A percentile compares a stretch with the other conserved stretches of the same genome.
phyloP scores from a whole-genome alignment of 2,113 vertebrate genomes.

The Oxyruncus cristatus region DNA sequence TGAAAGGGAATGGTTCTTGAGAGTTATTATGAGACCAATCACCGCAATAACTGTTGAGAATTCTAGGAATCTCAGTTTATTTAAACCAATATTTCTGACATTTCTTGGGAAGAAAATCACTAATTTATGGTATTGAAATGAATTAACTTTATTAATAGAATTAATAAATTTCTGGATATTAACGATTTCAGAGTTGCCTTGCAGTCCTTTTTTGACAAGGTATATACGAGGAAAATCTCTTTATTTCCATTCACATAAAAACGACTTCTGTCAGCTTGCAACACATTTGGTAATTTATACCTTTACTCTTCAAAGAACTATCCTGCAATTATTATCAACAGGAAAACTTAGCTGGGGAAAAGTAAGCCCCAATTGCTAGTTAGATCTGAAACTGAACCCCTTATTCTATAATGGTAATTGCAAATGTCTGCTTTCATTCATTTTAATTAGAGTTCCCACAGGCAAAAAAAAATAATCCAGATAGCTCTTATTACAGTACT shows the following conservation, averaged over 20 bases:
- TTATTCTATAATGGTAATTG: not conserved
- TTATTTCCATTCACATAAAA: not conserved
- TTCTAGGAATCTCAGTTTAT: not conserved
- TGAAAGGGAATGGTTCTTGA: not conserved
- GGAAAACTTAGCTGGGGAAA: not conserved
- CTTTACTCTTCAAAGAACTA: constrained; percentile 7
- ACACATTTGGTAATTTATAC: not conserved
- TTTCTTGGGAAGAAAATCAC: not conserved
- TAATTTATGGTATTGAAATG: not conserved
- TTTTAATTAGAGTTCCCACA: constrained; percentile 10
- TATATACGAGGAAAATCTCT: not conserved
- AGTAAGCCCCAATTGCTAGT: not conserved
- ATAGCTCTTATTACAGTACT: not conserved
- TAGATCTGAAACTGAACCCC: not conserved
- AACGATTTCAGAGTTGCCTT: not conserved
- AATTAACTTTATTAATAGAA: not conserved
- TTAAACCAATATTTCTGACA: not conserved
- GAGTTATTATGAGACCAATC: not conserved
- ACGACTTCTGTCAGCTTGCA: not conserved
- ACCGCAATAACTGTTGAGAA: not conserved
- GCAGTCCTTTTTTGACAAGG: not conserved
- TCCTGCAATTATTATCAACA: constrained; percentile 5
- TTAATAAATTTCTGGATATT: not conserved
- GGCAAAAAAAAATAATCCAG: not conserved
- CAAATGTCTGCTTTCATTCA: not conserved